These are phyloP conservation scores for Mugil cephalus DNA, from an alignment of 2,113 vertebrate species.

Conservation along the genomic window DNA sequence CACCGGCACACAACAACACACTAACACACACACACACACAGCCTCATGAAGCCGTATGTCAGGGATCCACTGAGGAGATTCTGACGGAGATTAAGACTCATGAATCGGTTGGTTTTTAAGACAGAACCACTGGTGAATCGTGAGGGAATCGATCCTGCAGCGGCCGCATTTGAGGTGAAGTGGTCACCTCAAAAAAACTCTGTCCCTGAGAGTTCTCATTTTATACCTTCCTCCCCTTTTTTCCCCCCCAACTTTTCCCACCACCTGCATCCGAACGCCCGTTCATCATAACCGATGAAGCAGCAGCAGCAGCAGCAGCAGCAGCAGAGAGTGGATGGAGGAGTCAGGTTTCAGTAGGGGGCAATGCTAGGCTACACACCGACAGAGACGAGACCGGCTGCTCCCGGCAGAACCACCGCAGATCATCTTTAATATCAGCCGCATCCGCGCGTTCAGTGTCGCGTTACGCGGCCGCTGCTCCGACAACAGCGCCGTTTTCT, in stretches of 20 bases:
- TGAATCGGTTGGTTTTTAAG: too few species aligned
- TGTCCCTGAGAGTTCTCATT: too few species aligned
- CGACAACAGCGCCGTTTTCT: constrained; percentile 1
- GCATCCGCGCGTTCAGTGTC: not conserved
- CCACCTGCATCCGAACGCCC: not conserved
- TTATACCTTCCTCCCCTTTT: too few species aligned
- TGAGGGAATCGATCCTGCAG: too few species aligned
- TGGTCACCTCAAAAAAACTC: constrained; percentile 21
- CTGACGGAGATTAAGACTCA: constrained; percentile 15
- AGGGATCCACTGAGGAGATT: constrained; percentile 35
- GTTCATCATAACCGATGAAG: not conserved
- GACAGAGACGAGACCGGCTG: constrained; percentile 52
- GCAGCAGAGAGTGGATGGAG: constrained; percentile 50
- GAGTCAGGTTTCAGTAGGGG: constrained; percentile 84
- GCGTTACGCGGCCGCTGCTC: too few species aligned
- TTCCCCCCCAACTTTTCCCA: too few species aligned
- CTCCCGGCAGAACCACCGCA: constrained; percentile 30
- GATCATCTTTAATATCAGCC: constrained; percentile 41
- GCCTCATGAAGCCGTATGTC: constrained; percentile 35
- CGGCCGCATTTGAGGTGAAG: not conserved
- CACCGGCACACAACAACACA: constrained; percentile 42
- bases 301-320: not conserved
- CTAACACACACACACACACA: not conserved
- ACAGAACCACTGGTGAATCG: too few species aligned
- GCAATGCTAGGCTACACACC: constrained; percentile 81